Evolutionary conservation across 2,888 invertebrate species (phyloP), one percentile per base, ranked within the genome.

Genomic region (Megastigmus dorsalis): DNA sequence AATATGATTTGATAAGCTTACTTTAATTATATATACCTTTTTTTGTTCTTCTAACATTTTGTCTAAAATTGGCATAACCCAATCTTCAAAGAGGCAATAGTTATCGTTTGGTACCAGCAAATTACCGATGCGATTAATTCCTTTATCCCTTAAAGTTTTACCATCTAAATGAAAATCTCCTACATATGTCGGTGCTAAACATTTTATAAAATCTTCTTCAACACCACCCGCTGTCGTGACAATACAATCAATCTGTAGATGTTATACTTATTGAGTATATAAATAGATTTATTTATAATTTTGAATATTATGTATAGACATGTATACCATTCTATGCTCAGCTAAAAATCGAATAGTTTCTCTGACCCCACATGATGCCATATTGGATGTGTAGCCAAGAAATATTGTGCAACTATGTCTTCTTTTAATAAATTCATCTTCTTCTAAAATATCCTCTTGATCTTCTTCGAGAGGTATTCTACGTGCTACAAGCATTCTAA

Each of bases 181-280:
- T 62, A 99, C 86, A 82, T 92, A 98, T 0, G 98, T 99, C 0
- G 97, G 96, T 1, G 96, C 97, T 67, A 99, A 90, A 86, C 99
- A 99, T 90, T 99, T 99, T 50, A 99, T 99, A 54, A 99, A 93
- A 89, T 99, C 99, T 89, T 99, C 99, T 88, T 99, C 99, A 0
- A 99, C 91, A 0, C 99, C 99, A 0, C 99, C 99, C 0, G 99
- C 99, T 10, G 98, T 97, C 0, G 99, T 96, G 0, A 99, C 99
- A 78, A 99, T 91, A 84, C 97, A 97, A 88, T 99, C 99, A 36
- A 99, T 92, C 92, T 94, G 83, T 69, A 83, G 76, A 78, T 41
- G 18, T 41, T 28, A 70, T 54, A 43, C 18, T 30, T 26, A 59
- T 48, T 3, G 9, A 63, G 9, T 55, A 54, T n/a, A n/a, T n/a